Conservation (phyloP, 2,113 vertebrate species). For the Indicator maculatus region DNA sequence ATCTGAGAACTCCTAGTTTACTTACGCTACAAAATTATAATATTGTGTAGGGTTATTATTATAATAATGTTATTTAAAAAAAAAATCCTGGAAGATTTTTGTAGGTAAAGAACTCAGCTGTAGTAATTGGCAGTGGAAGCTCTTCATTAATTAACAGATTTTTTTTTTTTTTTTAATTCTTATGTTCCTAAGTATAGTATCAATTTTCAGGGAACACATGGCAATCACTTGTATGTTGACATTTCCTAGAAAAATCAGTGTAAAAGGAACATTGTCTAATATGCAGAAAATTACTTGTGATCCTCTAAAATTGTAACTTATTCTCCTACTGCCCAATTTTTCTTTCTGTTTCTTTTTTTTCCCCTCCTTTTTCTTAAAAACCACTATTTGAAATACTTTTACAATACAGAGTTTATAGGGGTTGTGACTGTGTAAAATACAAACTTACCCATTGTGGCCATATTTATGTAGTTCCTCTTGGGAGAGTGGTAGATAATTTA, state of each 20-base stretch:
- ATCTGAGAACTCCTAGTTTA: slow-evolving; percentile 48
- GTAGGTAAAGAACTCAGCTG: slow-evolving; percentile 72
- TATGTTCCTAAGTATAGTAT: slow-evolving; percentile 62
- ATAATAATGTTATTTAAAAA: background rate
- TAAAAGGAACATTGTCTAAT: slow-evolving; percentile 31
- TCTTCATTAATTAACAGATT: slow-evolving; percentile 79
- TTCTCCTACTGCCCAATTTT: background rate
- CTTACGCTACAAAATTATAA: slow-evolving; percentile 12
- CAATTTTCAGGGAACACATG: slow-evolving; percentile 62
- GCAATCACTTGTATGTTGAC: slow-evolving; percentile 52
- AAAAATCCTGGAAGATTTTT: slow-evolving; percentile 56
- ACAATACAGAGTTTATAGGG: background rate
- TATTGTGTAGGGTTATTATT: slow-evolving; percentile 53
- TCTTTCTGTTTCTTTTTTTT: background rate
- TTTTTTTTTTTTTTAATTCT: slow-evolving; percentile 41
- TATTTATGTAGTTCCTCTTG: background rate
- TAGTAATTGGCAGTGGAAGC: slow-evolving; percentile 77
- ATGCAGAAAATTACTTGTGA: background rate
- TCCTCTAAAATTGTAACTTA: background rate
- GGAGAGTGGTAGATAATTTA: background rate
- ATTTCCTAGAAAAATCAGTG: slow-evolving; percentile 45
- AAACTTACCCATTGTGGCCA: background rate
- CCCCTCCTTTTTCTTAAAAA: background rate
- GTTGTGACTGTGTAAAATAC: background rate
- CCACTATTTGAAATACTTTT: background rate